A percentile compares a stretch with the other conserved stretches of the same genome.
phyloP scores from a whole-genome alignment of 1,140 invertebrate genomes.

The Zophobas morio region DNA sequence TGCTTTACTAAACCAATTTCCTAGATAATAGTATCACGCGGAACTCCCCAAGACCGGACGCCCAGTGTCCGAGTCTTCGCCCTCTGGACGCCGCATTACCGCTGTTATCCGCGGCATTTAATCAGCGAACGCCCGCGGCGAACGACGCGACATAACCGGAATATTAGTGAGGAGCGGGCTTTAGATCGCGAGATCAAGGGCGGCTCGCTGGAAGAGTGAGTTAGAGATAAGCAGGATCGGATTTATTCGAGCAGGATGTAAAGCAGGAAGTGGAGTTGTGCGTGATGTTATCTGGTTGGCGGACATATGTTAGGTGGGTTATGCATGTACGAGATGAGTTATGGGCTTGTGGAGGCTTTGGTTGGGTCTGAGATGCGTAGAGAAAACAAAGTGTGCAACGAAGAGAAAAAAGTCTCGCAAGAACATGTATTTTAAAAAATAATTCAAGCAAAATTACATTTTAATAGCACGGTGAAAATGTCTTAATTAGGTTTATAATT shows the following conservation, averaged over 20 bases:
- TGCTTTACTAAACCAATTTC: conserved; percentile 44
- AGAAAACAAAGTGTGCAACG: no score
- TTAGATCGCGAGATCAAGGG: conserved; percentile 1
- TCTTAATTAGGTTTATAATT: no score
- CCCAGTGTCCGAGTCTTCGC: conserved; percentile 11
- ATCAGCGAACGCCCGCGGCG: neutral
- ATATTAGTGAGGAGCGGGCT: neutral
- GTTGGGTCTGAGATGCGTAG: no score
- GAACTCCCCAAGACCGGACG: neutral
- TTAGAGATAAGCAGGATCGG: neutral
- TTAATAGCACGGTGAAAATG: no score
- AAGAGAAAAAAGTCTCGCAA: no score
- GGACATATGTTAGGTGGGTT: no score
- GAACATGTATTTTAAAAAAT: no score
- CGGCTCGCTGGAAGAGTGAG: neutral
- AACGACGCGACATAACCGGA: neutral
- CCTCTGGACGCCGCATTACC: neutral
- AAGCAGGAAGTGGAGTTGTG: neutral
- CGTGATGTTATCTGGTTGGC: neutral
- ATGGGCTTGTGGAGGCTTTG: no score
- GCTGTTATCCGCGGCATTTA: neutral
- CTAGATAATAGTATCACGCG: conserved; percentile 33
- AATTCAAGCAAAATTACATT: no score
- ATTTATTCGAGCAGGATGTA: conserved; percentile 2
- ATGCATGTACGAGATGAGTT: no score